These are phyloP conservation scores for Phaethornis superciliosus DNA, from an alignment of 2,113 vertebrate species.

Conservation along the genomic window DNA sequence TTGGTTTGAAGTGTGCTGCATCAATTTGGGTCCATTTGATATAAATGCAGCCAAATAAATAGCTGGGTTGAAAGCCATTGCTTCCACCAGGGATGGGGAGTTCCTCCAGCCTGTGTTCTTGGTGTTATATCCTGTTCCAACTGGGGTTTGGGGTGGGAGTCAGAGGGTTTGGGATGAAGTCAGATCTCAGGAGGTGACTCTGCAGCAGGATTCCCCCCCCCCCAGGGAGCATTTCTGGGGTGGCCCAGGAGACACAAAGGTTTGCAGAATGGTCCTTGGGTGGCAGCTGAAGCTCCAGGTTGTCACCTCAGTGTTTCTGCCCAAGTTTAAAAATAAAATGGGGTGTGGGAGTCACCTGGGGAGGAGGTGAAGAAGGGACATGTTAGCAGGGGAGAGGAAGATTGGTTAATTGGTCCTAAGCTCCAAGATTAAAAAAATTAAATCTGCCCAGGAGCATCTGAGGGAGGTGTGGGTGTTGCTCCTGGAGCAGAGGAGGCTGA, in stretches of 20 bases:
- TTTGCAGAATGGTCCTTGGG: too few relatives aligned
- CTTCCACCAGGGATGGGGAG: background rate
- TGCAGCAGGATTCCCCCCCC: rapidly evolving
- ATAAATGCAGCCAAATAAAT: rapidly evolving
- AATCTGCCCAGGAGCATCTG: too few relatives aligned
- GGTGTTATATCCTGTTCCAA: rapidly evolving
- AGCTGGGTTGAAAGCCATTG: background rate
- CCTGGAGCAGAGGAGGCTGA: too few relatives aligned
- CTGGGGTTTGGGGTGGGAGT: background rate
- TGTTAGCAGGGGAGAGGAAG: background rate
- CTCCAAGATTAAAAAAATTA: too few relatives aligned
- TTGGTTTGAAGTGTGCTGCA: background rate
- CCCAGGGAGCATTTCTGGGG: rapidly evolving
- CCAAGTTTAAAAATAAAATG: rapidly evolving
- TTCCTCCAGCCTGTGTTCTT: background rate
- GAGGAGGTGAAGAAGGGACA: background rate
- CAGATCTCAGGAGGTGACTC: rapidly evolving
- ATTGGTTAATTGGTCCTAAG: too few relatives aligned
- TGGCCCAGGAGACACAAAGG: rapidly evolving
- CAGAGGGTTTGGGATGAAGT: background rate
- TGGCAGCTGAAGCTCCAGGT: background rate
- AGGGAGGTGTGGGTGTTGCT: too few relatives aligned
- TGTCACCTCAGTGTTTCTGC: background rate
- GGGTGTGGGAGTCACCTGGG: rapidly evolving
- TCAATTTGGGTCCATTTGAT: rapidly evolving